phyloP scores from a whole-genome alignment of 1,140 invertebrate species.

The Drosophila nikananu region DNA sequence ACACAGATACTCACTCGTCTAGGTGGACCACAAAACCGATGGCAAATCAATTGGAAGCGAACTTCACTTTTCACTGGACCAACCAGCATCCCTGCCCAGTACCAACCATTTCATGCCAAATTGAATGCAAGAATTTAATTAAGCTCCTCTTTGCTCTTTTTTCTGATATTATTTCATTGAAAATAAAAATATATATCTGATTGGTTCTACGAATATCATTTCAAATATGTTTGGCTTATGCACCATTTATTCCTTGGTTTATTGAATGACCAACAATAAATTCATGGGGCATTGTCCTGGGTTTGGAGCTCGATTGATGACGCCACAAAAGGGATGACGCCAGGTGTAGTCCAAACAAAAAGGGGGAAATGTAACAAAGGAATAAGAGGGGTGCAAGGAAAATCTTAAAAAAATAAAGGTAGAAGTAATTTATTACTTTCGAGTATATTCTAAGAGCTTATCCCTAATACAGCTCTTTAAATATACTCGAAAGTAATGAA shows the following conservation, averaged over 20 bases:
- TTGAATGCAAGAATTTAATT: conserved; percentile 82
- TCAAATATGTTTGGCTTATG: conserved; percentile 44
- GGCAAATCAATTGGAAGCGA: conserved; percentile 77
- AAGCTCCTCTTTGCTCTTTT: conserved; percentile 59
- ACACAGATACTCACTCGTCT: conserved; percentile 1
- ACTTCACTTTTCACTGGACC: conserved; percentile 44
- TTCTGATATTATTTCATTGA: conserved; percentile 66
- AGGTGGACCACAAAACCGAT: conserved; percentile 73
- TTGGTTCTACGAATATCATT: conserved; percentile 22
- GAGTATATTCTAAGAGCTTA: no score
- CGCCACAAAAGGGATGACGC: conserved; percentile 11
- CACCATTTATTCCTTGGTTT: conserved; percentile 66
- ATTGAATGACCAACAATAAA: conserved; percentile 42
- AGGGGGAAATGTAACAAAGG: background rate
- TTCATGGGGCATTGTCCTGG: conserved; percentile 13
- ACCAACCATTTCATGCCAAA: conserved; percentile 74
- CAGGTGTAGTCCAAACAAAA: conserved; percentile 2
- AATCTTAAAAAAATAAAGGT: background rate
- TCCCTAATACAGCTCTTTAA: no score
- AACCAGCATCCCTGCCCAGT: background rate
- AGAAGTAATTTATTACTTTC: no score
- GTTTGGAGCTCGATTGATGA: conserved; percentile 4
- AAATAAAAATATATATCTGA: conserved; percentile 23
- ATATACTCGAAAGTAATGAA: background rate
- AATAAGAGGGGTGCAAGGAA: no score